Base-by-base conservation (phyloP, 2,888 invertebrate genomes). In the Crepidodera aurea region DNA sequence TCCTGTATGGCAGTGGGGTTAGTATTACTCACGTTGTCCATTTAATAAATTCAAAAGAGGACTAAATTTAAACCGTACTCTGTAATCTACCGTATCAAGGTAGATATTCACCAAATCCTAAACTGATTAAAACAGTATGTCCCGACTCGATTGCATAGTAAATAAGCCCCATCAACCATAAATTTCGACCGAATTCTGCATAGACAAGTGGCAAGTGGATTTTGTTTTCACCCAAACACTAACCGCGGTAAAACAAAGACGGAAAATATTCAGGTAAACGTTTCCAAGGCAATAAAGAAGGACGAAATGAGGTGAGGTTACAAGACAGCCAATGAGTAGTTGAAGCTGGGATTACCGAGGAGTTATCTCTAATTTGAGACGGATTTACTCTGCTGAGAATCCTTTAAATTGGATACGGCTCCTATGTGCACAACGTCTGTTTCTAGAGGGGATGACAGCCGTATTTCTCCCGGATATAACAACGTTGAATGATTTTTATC, bases 301-400 rank as follows among this genome's bases (percentile, higher is more conserved):
- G 76, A 77, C 75, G 73, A 75, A 71, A 69, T 66, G 74, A 75
- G 73, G 75, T 74, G 73, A 75, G 75, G 71, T 72, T 72, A 73
- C 73, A 75, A 73, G 78, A 77, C 77, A 79, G 75, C 78, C 78
- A 79, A 78, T 77, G 79, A 79, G 77, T 77, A 71, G 75, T 72
- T 73, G 71, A 74, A 74, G 74, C 71, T 76, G 76, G 79, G 79
- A 80, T 80, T 82, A 78, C 80, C 72, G 75, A 58, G 81, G 81
- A 82, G 83, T 82, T 83, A 84, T 84, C 84, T 84, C 82, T 83
- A 83, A 84, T 84, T 84, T 83, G 82, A 80, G 78, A 78, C 77
- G 84, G 83, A 83, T 84, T 84, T 84, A 82, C 81, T 83, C 80
- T 79, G 79, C 82, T 78, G 81, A 81, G 83, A 83, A 83, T 83